Conservation (phyloP, 2,113 vertebrate species). For the Tichodroma muraria region DNA sequence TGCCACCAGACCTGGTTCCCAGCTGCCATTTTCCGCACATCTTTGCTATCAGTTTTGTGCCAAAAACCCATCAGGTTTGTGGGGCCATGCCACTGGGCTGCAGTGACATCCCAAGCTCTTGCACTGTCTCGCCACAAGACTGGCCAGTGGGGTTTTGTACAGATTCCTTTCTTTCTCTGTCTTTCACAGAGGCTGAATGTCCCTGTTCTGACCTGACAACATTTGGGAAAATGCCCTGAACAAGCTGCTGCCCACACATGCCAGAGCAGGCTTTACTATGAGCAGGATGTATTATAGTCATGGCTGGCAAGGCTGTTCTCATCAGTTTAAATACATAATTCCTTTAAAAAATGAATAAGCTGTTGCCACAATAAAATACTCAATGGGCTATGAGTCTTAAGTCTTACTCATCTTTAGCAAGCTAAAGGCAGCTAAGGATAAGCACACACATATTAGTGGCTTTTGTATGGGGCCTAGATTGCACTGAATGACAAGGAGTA, state of each 20-base stretch:
- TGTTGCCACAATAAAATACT: background rate
- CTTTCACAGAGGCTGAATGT: background rate
- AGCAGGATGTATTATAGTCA: background rate
- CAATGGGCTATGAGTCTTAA: background rate
- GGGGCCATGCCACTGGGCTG: background rate
- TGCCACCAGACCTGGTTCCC: fast-evolving
- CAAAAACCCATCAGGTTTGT: background rate
- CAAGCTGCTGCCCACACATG: background rate
- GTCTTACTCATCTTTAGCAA: background rate
- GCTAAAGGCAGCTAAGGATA: background rate
- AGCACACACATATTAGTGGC: background rate
- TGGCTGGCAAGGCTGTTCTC: background rate
- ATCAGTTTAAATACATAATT: background rate
- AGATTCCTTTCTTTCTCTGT: background rate
- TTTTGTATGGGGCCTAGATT: background rate
- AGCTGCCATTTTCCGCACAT: background rate
- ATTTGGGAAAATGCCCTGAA: background rate
- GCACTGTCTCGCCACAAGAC: background rate
- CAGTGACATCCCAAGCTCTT: fast-evolving
- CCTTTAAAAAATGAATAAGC: background rate
- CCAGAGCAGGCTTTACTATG: background rate
- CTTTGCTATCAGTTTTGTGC: background rate
- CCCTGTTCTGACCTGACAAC: background rate
- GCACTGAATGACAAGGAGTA: background rate
- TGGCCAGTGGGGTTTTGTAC: background rate